phyloP scores from a whole-genome alignment of 1,140 invertebrate species.

The Helicorthomorpha holstii region DNA sequence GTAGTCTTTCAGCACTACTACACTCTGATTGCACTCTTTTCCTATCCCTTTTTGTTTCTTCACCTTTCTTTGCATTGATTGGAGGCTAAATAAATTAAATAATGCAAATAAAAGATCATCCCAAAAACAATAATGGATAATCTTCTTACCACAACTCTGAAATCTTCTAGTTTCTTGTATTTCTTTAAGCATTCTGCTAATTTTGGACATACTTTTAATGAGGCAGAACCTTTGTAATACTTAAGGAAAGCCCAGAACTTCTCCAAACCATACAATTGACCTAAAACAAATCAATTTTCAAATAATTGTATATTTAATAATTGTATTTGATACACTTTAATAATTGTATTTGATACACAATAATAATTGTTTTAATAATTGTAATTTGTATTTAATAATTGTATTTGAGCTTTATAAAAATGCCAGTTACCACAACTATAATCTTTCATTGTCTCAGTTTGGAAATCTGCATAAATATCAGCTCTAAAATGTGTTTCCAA shows the following conservation, averaged over 20 bases:
- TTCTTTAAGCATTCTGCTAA: slow-evolving; percentile 63
- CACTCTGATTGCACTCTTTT: too few relatives aligned
- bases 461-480: slow-evolving; percentile 88
- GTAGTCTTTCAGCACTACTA: too few relatives aligned
- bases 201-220: slow-evolving; percentile 59
- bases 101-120: too few relatives aligned
- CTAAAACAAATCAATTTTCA: slow-evolving; percentile 29
- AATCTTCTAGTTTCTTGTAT: slow-evolving; percentile 91
- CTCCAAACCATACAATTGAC: slow-evolving; percentile 92
- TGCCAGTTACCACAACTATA: slow-evolving; percentile 52
- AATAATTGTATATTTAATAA: slow-evolving; percentile 1
- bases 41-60: too few relatives aligned
- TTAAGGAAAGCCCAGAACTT: slow-evolving; percentile 99
- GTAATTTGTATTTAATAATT: background rate
- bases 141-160: slow-evolving; percentile 31
- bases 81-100: too few relatives aligned
- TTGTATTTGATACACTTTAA: slow-evolving; percentile 5
- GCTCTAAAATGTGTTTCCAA: slow-evolving; percentile 86
- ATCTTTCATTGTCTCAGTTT: slow-evolving; percentile 80
- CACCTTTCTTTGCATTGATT: too few relatives aligned
- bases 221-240: slow-evolving; percentile 62
- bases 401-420: background rate
- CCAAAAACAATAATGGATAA: too few relatives aligned
- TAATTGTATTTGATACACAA: background rate
- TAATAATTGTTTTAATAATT: background rate